These are phyloP conservation scores for Lasioglossum albipes DNA, from an alignment of 1,140 invertebrate species.

Conservation along the genomic window DNA sequence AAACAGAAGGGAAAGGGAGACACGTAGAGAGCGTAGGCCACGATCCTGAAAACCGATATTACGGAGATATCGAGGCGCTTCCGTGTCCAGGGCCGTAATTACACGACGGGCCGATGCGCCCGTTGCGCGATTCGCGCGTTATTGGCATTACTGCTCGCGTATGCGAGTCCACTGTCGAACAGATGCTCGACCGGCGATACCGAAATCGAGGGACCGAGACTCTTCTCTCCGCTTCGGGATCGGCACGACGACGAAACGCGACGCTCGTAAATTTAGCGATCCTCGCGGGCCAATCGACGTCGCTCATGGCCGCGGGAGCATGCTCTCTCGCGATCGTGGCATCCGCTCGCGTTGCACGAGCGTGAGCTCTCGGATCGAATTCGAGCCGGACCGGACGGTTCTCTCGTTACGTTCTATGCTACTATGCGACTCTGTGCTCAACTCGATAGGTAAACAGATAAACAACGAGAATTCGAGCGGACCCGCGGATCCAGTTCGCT, in stretches of 20 bases:
- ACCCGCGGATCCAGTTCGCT: neutral
- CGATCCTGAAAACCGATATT: constrained; percentile 61
- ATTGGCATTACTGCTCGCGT: constrained; percentile 41
- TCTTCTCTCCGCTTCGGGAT: neutral
- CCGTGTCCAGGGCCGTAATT: constrained; percentile 62
- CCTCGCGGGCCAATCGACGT: neutral
- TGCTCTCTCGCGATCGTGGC: no score
- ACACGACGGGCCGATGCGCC: constrained; percentile 37
- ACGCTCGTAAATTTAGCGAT: constrained; percentile 33
- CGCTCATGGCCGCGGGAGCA: neutral
- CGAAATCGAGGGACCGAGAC: constrained; percentile 4
- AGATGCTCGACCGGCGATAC: constrained; percentile 25
- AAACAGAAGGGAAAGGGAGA: constrained; percentile 10
- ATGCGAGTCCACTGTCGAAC: constrained; percentile 11
- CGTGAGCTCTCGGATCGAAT: constrained; percentile 21
- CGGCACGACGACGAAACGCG: neutral
- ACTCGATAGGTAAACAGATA: constrained; percentile 1
- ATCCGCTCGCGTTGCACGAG: neutral
- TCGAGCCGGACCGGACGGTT: neutral
- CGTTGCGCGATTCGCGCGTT: constrained; percentile 45
- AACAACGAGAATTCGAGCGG: neutral
- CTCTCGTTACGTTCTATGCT: neutral
- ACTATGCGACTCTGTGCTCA: neutral
- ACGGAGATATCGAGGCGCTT: constrained; percentile 55
- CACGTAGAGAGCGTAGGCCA: constrained; percentile 32